Percentiles rank a stretch among this genome's conserved stretches.
These are phyloP conservation scores for Cephalopholis sonnerati DNA, from an alignment of 2,113 vertebrate genomes.

Conservation along the genomic window DNA sequence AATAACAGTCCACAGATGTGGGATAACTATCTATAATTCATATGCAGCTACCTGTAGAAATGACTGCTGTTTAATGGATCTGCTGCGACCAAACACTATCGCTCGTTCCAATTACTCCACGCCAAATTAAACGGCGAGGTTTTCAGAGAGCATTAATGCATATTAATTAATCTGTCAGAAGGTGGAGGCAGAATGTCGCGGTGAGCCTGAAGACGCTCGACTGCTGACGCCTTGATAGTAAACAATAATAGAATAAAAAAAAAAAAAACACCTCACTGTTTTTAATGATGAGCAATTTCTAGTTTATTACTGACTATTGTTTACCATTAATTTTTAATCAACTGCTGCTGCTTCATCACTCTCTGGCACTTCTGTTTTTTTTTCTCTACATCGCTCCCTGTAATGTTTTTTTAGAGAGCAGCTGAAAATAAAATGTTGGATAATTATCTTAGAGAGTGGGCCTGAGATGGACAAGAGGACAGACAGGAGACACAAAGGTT, in stretches of 20 bases:
- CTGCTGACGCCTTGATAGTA: slow-evolving; percentile 62
- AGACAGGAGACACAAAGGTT: too few relatives aligned
- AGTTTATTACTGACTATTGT: slow-evolving; percentile 78
- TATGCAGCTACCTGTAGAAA: slow-evolving; percentile 58
- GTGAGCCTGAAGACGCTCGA: slow-evolving; percentile 44
- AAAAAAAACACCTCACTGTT: slow-evolving; percentile 64
- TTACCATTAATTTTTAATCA: slow-evolving; percentile 80
- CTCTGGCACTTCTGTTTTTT: slow-evolving; percentile 6
- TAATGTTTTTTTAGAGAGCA: slow-evolving; percentile 21
- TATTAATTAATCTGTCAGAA: slow-evolving; percentile 77
- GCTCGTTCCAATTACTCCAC: slow-evolving; percentile 71
- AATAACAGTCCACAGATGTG: not conserved
- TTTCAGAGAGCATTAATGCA: slow-evolving; percentile 76
- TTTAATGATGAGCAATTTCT: slow-evolving; percentile 78
- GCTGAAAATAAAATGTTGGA: not conserved
- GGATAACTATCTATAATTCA: slow-evolving; percentile 59
- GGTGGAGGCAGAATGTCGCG: slow-evolving; percentile 36
- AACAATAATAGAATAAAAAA: slow-evolving; percentile 63
- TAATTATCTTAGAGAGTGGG: slow-evolving; percentile 5
- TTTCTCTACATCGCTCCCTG: not conserved
- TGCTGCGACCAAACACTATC: slow-evolving; percentile 57
- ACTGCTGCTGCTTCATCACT: slow-evolving; percentile 61
- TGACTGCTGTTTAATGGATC: slow-evolving; percentile 68
- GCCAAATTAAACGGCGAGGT: slow-evolving; percentile 73
- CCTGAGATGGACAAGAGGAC: too few relatives aligned